phyloP scores from a whole-genome alignment of 2,888 invertebrate species.

The Zygaena filipendulae region DNA sequence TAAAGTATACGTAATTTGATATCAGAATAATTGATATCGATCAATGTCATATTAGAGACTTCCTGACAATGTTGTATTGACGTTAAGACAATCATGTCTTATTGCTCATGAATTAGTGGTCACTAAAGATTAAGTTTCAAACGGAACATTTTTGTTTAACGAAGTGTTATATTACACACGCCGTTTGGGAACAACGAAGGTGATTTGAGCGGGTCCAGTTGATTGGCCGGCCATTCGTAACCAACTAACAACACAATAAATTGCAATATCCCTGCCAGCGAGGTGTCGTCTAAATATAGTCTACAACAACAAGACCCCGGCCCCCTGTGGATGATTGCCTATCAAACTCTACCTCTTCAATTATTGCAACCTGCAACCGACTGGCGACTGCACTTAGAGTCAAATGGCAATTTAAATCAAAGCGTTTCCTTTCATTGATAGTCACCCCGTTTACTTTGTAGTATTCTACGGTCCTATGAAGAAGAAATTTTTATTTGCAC shows the following conservation, averaged over 20 bases:
- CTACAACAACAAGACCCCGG: conserved; percentile 26
- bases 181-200: too few species aligned
- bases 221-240: too few species aligned
- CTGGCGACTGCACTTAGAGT: too few species aligned
- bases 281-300: conserved; percentile 40
- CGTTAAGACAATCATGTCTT: conserved; percentile 21
- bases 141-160: conserved; percentile 19
- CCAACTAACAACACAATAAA: conserved; percentile 33
- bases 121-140: conserved; percentile 32
- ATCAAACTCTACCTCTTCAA: conserved; percentile 33
- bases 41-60: conserved; percentile 4
- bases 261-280: conserved; percentile 30
- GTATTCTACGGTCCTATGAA: too few species aligned
- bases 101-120: too few species aligned
- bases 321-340: conserved; percentile 35
- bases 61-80: conserved; percentile 15
- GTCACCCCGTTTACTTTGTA: too few species aligned
- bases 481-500: too few species aligned
- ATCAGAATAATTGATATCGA: too few species aligned
- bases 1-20: too few species aligned
- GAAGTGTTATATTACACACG: conserved; percentile 4
- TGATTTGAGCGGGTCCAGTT: too few species aligned
- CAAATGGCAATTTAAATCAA: conserved; percentile 40
- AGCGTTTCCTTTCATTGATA: conserved; percentile 39
- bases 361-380: conserved; percentile 48